Conservation (phyloP, 2,888 invertebrate species). For the Clusia tigrina region DNA sequence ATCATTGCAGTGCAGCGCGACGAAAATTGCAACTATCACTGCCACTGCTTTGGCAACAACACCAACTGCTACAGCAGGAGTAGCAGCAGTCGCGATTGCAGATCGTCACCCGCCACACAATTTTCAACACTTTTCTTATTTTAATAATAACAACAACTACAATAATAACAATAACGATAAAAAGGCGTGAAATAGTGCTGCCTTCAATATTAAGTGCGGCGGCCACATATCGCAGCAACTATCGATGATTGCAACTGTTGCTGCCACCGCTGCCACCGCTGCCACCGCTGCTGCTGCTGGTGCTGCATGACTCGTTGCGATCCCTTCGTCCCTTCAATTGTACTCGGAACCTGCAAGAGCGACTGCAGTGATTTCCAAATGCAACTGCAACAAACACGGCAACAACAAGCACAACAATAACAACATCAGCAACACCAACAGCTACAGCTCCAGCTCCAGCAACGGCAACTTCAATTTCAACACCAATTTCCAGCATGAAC, state of each 20-base stretch:
- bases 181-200: conserved; percentile 54
- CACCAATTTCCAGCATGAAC: conserved; percentile 13
- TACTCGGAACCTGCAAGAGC: too few relatives aligned
- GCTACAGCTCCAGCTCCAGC: conserved; percentile 11
- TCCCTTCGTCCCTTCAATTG: background rate
- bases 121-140: conserved; percentile 46
- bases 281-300: background rate
- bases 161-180: too few relatives aligned
- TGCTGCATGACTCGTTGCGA: too few relatives aligned
- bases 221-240: conserved; percentile 10
- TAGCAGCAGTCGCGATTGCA: background rate
- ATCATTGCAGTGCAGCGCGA: background rate
- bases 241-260: conserved; percentile 7
- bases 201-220: conserved; percentile 1
- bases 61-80: background rate
- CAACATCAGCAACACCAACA: conserved; percentile 19
- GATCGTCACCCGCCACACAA: background rate
- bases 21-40: background rate
- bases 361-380: too few relatives aligned
- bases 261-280: background rate
- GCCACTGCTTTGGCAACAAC: background rate
- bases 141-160: too few relatives aligned
- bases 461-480: conserved; percentile 15
- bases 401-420: conserved; percentile 9
- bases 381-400: conserved; percentile 18